phyloP scores from a whole-genome alignment of 2,888 invertebrate species.

The Amorpha juglandis region DNA sequence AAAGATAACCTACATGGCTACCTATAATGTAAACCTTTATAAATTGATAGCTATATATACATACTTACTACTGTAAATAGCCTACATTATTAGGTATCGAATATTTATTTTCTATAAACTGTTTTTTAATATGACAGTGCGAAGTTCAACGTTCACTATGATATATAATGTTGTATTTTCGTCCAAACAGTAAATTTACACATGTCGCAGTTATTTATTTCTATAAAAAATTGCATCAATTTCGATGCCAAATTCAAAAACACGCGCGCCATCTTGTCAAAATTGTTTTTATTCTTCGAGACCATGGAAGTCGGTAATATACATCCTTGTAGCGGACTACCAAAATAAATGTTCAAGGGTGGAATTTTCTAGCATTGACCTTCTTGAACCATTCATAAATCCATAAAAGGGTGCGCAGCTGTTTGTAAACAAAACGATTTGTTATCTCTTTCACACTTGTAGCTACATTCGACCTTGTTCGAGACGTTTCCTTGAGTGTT shows the following conservation, averaged over 20 bases:
- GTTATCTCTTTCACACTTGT: slow-evolving; percentile 75
- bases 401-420: background rate
- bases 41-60: too few relatives aligned
- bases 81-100: too few relatives aligned
- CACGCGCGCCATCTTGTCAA: background rate
- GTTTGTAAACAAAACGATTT: slow-evolving; percentile 27
- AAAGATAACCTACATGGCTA: too few relatives aligned
- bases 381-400: slow-evolving; percentile 5
- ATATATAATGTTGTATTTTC: background rate
- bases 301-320: too few relatives aligned
- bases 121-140: too few relatives aligned
- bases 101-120: too few relatives aligned
- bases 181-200: background rate
- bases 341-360: slow-evolving; percentile 23
- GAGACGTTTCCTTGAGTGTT: slow-evolving; percentile 35
- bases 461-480: slow-evolving; percentile 29
- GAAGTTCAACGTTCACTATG: background rate
- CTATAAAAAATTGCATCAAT: background rate
- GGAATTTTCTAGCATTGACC: slow-evolving; percentile 32
- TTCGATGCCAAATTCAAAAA: background rate
- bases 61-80: too few relatives aligned
- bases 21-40: too few relatives aligned
- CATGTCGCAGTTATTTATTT: background rate
- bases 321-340: background rate
- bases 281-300: background rate